Conservation (phyloP, 2,113 vertebrate genomes). For the Machaerirhynchus nigripectus region DNA sequence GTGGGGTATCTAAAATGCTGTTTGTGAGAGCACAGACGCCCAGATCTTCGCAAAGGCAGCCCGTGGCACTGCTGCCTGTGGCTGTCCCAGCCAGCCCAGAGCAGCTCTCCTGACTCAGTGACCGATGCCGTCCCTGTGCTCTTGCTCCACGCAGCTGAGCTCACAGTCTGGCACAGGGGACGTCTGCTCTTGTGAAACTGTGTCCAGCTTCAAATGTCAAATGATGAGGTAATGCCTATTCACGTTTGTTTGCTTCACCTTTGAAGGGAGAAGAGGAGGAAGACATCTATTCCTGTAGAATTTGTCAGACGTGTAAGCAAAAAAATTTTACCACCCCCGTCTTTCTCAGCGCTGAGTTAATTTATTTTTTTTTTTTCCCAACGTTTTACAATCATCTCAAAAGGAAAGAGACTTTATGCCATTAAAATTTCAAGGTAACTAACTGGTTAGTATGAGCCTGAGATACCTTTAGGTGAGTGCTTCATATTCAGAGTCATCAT, state of each 20-base stretch:
- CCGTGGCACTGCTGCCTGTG: not conserved
- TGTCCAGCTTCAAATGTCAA: constrained; percentile 22
- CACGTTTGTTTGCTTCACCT: not conserved
- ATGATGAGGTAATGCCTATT: not conserved
- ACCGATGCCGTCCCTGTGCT: not conserved
- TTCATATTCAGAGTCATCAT: not conserved
- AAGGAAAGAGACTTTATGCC: not conserved
- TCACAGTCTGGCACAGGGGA: not conserved
- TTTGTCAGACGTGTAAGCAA: not conserved
- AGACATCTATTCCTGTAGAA: not conserved
- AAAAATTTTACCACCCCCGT: not conserved
- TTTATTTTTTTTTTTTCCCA: not conserved
- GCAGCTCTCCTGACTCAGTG: not conserved
- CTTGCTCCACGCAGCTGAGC: not conserved
- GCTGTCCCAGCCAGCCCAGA: not conserved
- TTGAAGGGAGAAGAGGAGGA: not conserved
- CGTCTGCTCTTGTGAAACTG: not conserved
- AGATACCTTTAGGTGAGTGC: not conserved
- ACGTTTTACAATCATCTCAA: not conserved
- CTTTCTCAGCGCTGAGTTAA: not conserved
- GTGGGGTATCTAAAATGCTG: rapidly evolving
- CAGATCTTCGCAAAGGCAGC: not conserved
- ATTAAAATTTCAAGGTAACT: not conserved
- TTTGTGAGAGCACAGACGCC: not conserved
- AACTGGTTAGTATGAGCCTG: not conserved